These are phyloP conservation scores for Chrysina gloriosa DNA, from an alignment of 2,888 invertebrate genomes.

Conservation along the genomic window DNA sequence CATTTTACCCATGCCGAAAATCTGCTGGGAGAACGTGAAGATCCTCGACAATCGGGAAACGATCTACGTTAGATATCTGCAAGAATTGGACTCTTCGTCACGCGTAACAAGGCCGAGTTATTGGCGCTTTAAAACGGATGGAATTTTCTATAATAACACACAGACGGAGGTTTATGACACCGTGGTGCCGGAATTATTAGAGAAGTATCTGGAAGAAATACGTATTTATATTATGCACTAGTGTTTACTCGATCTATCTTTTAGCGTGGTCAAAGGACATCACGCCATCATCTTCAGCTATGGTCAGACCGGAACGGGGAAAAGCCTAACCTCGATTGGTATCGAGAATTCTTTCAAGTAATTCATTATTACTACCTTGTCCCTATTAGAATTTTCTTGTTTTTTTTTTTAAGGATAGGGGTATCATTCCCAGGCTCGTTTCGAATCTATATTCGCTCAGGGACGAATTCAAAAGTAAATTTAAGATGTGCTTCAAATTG, in stretches of 20 bases:
- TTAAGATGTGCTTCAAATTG: slow-evolving; percentile 59
- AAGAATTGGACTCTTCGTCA: slow-evolving; percentile 54
- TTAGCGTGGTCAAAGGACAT: slow-evolving; percentile 58
- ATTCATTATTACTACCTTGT: slow-evolving; percentile 20
- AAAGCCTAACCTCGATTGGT: slow-evolving; percentile 60
- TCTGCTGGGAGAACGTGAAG: slow-evolving; percentile 57
- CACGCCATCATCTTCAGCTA: slow-evolving; percentile 60
- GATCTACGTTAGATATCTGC: slow-evolving; percentile 60
- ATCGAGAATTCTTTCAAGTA: slow-evolving; percentile 55
- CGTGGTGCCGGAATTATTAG: slow-evolving; percentile 57
- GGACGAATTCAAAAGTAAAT: slow-evolving; percentile 51
- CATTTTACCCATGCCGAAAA: slow-evolving; percentile 55
- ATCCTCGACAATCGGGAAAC: slow-evolving; percentile 58
- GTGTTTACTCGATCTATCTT: slow-evolving; percentile 42
- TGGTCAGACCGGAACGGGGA: slow-evolving; percentile 65
- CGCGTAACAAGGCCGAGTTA: slow-evolving; percentile 55
- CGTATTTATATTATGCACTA: background rate
- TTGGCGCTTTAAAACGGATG: slow-evolving; percentile 63
- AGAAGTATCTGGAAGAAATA: slow-evolving; percentile 55
- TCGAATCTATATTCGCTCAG: slow-evolving; percentile 59
- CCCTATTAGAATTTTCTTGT: background rate
- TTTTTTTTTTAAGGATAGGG: slow-evolving; percentile 60
- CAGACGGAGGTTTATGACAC: slow-evolving; percentile 60
- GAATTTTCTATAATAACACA: slow-evolving; percentile 60
- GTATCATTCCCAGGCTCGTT: slow-evolving; percentile 61